These are phyloP conservation scores for Cataglyphis altisquamis DNA, from an alignment of 2,888 invertebrate species.

Conservation along the genomic window DNA sequence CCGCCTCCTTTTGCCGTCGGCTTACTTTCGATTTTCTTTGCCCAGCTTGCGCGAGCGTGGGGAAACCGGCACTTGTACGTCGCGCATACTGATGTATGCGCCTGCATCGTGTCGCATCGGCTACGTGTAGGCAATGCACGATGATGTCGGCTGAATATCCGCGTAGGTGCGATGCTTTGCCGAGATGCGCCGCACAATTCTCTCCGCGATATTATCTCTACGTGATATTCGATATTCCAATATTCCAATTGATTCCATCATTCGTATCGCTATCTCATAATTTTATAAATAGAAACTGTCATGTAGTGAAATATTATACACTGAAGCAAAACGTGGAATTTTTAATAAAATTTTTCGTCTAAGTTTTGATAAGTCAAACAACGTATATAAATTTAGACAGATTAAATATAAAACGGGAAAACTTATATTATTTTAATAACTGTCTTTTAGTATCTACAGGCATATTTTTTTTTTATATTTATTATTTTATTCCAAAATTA, in stretches of 20 bases:
- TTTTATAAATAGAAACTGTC: not conserved
- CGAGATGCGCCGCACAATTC: not conserved
- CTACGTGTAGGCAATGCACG: slow-evolving; percentile 60
- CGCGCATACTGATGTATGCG: slow-evolving; percentile 71
- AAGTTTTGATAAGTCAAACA: not conserved
- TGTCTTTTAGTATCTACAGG: not conserved
- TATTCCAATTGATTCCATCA: slow-evolving; percentile 8
- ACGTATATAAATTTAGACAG: not conserved
- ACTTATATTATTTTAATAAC: not conserved
- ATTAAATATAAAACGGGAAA: not conserved
- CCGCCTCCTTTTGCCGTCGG: slow-evolving; percentile 76
- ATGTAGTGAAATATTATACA: not conserved
- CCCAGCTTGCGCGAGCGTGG: slow-evolving; percentile 59
- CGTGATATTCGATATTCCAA: not conserved
- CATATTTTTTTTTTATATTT: not conserved
- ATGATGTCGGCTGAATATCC: slow-evolving; percentile 43
- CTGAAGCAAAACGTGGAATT: not conserved
- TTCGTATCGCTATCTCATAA: not conserved
- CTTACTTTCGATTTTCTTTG: slow-evolving; percentile 83
- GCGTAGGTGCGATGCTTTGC: slow-evolving; percentile 13
- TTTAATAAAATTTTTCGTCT: not conserved
- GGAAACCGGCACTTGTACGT: slow-evolving; percentile 24
- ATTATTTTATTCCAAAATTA: not conserved
- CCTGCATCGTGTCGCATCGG: slow-evolving; percentile 49
- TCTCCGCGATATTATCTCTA: not conserved